phyloP scores from a whole-genome alignment of 2,797 vertebrate species.

The Arrhamphus sclerolepis region DNA sequence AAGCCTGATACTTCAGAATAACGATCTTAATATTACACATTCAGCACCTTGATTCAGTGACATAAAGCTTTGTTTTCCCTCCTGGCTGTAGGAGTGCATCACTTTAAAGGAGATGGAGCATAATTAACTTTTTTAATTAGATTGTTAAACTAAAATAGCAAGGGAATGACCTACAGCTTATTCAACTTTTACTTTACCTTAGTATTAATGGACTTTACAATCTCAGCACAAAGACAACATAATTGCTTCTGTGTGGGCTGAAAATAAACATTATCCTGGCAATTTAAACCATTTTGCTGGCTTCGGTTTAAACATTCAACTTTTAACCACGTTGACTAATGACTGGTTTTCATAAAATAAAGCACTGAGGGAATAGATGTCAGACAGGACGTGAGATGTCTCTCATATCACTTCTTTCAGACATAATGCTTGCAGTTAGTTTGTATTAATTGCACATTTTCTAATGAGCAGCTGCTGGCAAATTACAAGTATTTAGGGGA shows the following conservation, averaged over 20 bases:
- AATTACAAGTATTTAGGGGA: slow-evolving; percentile 7
- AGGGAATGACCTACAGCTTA: slow-evolving; percentile 54
- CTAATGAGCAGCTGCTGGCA: slow-evolving; percentile 45
- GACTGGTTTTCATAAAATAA: slow-evolving; percentile 33
- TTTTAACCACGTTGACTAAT: slow-evolving; percentile 8
- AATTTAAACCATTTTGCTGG: slow-evolving; percentile 44
- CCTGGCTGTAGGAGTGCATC: slow-evolving; percentile 7
- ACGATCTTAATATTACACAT: not conserved
- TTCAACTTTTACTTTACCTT: slow-evolving; percentile 39
- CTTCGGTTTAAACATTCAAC: slow-evolving; percentile 8
- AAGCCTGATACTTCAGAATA: not conserved
- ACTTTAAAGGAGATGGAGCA: slow-evolving; percentile 35
- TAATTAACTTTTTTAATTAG: slow-evolving; percentile 70
- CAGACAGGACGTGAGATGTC: slow-evolving; percentile 3
- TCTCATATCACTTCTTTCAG: slow-evolving; percentile 27
- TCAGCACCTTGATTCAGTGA: slow-evolving; percentile 10
- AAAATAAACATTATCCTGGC: slow-evolving; percentile 15
- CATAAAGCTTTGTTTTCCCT: slow-evolving; percentile 10
- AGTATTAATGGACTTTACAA: slow-evolving; percentile 40
- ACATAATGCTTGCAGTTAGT: slow-evolving; percentile 12
- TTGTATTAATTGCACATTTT: slow-evolving; percentile 17
- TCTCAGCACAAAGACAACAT: slow-evolving; percentile 6
- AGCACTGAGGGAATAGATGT: slow-evolving; percentile 21
- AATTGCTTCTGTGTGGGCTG: slow-evolving; percentile 39
- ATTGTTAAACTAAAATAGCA: slow-evolving; percentile 45